phyloP scores from a whole-genome alignment of 1,140 invertebrate species.

The Pristionchus pacificus region DNA sequence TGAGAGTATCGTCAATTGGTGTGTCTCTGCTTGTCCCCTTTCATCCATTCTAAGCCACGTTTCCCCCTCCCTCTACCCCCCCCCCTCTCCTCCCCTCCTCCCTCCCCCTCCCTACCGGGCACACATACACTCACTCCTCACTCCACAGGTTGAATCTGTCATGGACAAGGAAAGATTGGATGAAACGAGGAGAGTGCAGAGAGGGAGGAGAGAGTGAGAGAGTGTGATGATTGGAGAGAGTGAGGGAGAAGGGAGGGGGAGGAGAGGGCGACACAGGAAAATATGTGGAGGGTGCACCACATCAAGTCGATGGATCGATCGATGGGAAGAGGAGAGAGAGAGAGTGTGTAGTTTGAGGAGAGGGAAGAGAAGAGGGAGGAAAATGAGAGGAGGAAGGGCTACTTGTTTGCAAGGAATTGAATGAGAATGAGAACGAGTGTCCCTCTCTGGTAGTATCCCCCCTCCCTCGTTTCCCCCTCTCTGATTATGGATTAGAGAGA shows the following conservation, averaged over 20 bases:
- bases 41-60: slow-evolving; percentile 10
- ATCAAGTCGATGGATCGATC: slow-evolving; percentile 7
- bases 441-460: too few species aligned
- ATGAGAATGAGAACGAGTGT: neutral
- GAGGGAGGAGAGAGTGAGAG: too few species aligned
- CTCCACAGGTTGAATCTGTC: slow-evolving; percentile 18
- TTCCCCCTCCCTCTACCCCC: slow-evolving; percentile 14
- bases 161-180: slow-evolving; percentile 3
- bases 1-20: neutral
- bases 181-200: too few species aligned
- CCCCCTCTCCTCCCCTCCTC: slow-evolving; percentile 5
- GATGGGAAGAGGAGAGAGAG: neutral
- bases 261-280: slow-evolving; percentile 17
- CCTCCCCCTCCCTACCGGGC: neutral
- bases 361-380: neutral
- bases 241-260: slow-evolving; percentile 2
- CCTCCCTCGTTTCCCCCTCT: too few species aligned
- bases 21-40: slow-evolving; percentile 13
- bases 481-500: too few species aligned
- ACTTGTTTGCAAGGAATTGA: slow-evolving; percentile 2
- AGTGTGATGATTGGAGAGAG: too few species aligned
- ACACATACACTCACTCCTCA: slow-evolving; percentile 12
- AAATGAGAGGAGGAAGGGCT: neutral
- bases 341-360: neutral
- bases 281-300: slow-evolving; percentile 15